Conservation (phyloP, 2,888 invertebrate species). For the Pantelozetes paolii region DNA sequence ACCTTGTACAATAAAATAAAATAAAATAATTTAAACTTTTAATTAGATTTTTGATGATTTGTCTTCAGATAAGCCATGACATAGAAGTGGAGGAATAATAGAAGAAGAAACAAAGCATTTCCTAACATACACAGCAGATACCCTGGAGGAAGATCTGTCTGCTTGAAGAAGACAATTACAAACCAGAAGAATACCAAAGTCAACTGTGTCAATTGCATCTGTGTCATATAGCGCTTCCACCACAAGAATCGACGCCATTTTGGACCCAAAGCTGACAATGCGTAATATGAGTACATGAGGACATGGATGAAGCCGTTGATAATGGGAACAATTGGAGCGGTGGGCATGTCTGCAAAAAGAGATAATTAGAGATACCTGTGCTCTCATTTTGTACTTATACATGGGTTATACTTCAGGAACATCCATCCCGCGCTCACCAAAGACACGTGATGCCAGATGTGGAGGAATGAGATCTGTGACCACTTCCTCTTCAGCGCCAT, state of each 20-base stretch:
- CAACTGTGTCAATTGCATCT: constrained; percentile 52
- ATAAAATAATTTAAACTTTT: too few species aligned
- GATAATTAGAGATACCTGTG: neutral
- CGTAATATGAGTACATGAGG: constrained; percentile 55
- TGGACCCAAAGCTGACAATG: constrained; percentile 53
- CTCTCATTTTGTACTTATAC: neutral
- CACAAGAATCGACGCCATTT: constrained; percentile 54
- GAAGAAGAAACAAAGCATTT: neutral
- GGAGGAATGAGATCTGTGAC: constrained; percentile 39
- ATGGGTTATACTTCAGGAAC: constrained; percentile 39
- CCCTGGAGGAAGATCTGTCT: neutral
- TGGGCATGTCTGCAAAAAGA: neutral
- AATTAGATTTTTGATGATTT: too few species aligned
- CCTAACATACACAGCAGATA: neutral
- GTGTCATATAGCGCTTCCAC: constrained; percentile 56
- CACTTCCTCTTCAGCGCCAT: constrained; percentile 33
- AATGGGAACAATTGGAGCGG: constrained; percentile 41
- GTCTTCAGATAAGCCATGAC: too few species aligned
- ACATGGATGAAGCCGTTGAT: constrained; percentile 55
- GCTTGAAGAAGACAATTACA: neutral
- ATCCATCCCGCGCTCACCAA: constrained; percentile 36
- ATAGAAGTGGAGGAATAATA: neutral
- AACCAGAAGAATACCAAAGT: neutral
- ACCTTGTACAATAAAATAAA: too few species aligned
- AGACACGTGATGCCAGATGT: constrained; percentile 38